Evolutionary conservation across 2,113 vertebrate species (phyloP), one percentile per base, ranked within the genome.

Genomic region (Charadrius vociferus): DNA sequence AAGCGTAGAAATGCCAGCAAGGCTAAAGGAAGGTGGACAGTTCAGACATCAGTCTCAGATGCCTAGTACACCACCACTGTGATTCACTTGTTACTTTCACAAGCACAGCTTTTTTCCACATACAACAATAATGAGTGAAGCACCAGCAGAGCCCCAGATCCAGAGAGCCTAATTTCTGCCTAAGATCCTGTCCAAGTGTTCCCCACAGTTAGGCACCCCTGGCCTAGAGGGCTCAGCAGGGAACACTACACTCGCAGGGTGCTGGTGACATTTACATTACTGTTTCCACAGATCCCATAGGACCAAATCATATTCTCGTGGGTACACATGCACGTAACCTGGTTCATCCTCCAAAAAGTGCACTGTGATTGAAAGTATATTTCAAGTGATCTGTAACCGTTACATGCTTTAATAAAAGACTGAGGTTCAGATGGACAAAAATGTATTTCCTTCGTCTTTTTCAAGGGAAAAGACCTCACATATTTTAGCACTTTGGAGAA

Each of bases 401-500:
- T 59, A 84, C 47, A 72, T 12, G 53, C 34, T 81, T 90, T 23
- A 59, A n/a, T 30, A 45, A 95, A 90, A 84, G 37, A 39, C 0
- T 93, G 36, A 81, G 19, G 6, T 79, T 93, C 91, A 82, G 72
- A 87, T 87, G 72, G 58, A 90, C 61, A 81, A 87, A 97, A 95
- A 47, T 24, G 18, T 47, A 62, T 88, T 97, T 83, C 65, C 72
- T 95, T 96, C 43, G 29, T 83, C 53, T 95, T 95, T 97, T 91
- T 55, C 88, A 62, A 95, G 63, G 43, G 52, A 81, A 85, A 93
- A 81, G 32, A 24, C 37, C 75, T 96, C 16, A 12, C 68, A 50
- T 87, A 95, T 96, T 97, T 92, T 94, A 90, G 80, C 55, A 72
- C 83, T 97, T 88, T 90, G 93, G 90, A 96, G 77, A 89, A 87